Evolutionary conservation across 2,888 invertebrate genomes (phyloP).

Genomic region (Cryptocephalus moraei): DNA sequence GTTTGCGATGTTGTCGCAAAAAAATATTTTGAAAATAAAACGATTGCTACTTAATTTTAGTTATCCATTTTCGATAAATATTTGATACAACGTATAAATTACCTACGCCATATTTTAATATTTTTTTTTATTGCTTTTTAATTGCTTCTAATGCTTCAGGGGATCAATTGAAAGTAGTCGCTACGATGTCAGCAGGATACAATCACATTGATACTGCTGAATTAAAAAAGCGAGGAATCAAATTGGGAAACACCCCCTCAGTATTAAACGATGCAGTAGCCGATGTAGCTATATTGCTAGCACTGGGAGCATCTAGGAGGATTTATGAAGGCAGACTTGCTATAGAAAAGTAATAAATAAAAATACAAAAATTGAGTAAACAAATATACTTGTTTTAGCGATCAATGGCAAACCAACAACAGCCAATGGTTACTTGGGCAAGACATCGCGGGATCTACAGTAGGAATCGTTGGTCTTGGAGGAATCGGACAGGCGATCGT

Average conservation of each 20-base stretch:
- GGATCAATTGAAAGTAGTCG: slow-evolving; percentile 60
- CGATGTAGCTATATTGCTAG: slow-evolving; percentile 67
- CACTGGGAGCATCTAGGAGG: slow-evolving; percentile 65
- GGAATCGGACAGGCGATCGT: slow-evolving; percentile 68
- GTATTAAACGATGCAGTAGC: slow-evolving; percentile 71
- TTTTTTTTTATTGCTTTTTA: too few relatives aligned
- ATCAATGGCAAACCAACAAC: slow-evolving; percentile 36
- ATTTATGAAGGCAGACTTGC: slow-evolving; percentile 63
- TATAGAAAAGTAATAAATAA: slow-evolving; percentile 46
- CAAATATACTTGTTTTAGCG: slow-evolving; percentile 5
- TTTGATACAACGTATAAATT: too few relatives aligned
- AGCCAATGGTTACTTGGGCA: slow-evolving; percentile 70
- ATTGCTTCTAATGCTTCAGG: slow-evolving; percentile 46
- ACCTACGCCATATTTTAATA: too few relatives aligned
- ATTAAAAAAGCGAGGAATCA: slow-evolving; percentile 58
- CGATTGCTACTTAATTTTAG: too few relatives aligned
- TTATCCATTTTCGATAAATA: too few relatives aligned
- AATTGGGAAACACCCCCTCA: slow-evolving; percentile 70
- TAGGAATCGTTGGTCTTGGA: slow-evolving; percentile 79
- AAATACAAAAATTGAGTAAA: background rate
- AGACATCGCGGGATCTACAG: slow-evolving; percentile 65
- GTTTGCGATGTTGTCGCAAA: too few relatives aligned
- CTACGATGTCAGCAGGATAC: slow-evolving; percentile 78
- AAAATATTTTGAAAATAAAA: too few relatives aligned
- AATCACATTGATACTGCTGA: slow-evolving; percentile 72